Conservation (phyloP, 2,113 vertebrate genomes). For the Enhydra lutris region DNA sequence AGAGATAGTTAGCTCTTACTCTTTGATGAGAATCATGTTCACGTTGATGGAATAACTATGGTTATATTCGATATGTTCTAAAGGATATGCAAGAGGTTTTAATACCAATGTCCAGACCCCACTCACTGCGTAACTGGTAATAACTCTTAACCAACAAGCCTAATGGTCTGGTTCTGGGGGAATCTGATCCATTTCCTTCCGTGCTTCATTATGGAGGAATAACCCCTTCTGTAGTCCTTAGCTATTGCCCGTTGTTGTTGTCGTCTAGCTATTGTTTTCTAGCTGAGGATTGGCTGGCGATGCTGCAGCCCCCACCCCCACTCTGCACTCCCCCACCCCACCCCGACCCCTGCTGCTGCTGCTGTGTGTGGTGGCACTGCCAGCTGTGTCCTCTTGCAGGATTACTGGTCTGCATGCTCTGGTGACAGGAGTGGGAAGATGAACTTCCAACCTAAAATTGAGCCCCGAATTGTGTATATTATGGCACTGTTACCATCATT, state of each 20-base stretch:
- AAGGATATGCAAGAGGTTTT: not conserved
- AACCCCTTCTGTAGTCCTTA: not conserved
- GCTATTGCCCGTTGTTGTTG: not conserved
- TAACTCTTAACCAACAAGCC: not conserved
- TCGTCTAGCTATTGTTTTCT: not conserved
- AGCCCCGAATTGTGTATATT: not conserved
- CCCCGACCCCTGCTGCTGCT: not conserved
- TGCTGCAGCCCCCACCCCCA: too few species aligned
- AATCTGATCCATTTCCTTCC: not conserved
- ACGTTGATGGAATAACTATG: not conserved
- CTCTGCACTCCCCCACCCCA: too few species aligned
- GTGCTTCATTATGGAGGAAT: not conserved
- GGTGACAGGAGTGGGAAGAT: not conserved
- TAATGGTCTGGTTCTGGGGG: not conserved
- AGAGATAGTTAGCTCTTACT: not conserved
- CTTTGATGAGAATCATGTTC: not conserved
- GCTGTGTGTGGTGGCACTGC: too few species aligned
- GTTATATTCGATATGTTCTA: too few species aligned
- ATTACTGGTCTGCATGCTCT: not conserved
- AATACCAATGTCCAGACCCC: not conserved
- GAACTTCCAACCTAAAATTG: not conserved
- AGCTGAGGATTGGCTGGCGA: too few species aligned
- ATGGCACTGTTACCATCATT: not conserved
- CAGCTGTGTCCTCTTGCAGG: not conserved
- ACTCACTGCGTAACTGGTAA: not conserved